These are phyloP conservation scores for Arremon brunneinucha DNA, from an alignment of 2,797 vertebrate genomes.

Conservation along the genomic window DNA sequence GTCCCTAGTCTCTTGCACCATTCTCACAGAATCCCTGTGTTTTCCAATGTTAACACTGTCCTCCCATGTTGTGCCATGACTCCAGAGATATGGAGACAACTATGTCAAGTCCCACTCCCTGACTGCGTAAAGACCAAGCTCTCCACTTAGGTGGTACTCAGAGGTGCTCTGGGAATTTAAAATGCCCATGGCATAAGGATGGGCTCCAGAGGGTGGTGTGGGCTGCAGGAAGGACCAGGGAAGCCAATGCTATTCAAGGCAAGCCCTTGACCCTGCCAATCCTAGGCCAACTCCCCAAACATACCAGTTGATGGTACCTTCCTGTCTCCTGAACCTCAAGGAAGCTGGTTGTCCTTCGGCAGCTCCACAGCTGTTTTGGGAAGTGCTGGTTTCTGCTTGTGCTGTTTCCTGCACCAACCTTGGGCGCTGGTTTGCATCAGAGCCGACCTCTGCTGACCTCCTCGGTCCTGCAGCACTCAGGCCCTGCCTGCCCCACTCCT, in stretches of 20 bases:
- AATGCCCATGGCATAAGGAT: neutral
- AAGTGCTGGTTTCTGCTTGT: neutral
- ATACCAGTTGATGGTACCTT: neutral
- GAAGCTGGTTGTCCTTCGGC: neutral
- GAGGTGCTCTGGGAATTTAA: neutral
- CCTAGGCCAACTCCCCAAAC: neutral
- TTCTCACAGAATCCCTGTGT: neutral
- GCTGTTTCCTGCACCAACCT: constrained; percentile 6
- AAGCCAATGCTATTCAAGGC: neutral
- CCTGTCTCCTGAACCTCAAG: neutral
- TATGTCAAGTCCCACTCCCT: neutral
- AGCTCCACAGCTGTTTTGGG: neutral
- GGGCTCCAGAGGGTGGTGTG: neutral
- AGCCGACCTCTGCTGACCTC: neutral
- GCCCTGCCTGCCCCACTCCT: constrained; percentile 38
- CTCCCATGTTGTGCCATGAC: neutral
- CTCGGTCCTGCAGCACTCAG: neutral
- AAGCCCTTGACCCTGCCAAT: neutral
- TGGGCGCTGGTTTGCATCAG: neutral
- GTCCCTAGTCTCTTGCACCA: neutral
- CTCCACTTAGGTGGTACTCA: neutral
- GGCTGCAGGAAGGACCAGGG: neutral
- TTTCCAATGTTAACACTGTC: neutral
- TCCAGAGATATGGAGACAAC: neutral
- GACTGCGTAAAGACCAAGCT: neutral